Evolutionary conservation across 2,797 vertebrate species (phyloP), one percentile per base, ranked within the genome.

Genomic region (Lepilemur ruficaudatus): DNA sequence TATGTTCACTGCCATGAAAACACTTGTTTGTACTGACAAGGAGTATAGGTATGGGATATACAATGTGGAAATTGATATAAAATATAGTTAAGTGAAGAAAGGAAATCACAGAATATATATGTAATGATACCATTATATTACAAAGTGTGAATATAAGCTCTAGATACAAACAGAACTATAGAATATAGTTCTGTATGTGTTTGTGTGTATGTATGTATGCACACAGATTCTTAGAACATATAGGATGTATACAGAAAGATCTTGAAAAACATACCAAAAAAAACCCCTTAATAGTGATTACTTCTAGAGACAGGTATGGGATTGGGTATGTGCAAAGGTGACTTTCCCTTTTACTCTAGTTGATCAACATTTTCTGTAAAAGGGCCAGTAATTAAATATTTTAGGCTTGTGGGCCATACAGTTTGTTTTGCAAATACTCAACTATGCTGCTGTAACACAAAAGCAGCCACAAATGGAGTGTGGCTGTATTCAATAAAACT

Each of bases 51-150:
- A 43, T 69, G 59, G 30, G 28, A 35, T 73, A 52, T 80, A 63
- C 2, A 28, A 84, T 87, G 32, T 67, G 32, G 25, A 94, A 93
- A 93, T 35, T 41, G 25, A 93, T 41, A 93, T 50, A 38, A 59
- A 93, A 81, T 43, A 83, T 43, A 92, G 38, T 65, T 59, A 43
- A 88, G n/a, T 67, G 72, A 88, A 86, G 59, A 91, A 94, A 92
- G 65, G 10, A 85, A 86, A 89, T 78, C 70, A 86, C 17, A 91
- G 38, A 70, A 41, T 43, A 70, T 82, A 52, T 35, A 73, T 63
- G 6, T 86, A 57, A 81, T 61, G 17, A 86, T 59, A 35, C 46
- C 15, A 67, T 67, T 84, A 79, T 18, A 81, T 48, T 61, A 35
- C 43, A 89, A 80, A 87, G 55, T 80, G 9, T 96, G 52, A 93